Evolutionary conservation across 2,888 invertebrate species (phyloP).

Genomic region (Parnassius glacialis): DNA sequence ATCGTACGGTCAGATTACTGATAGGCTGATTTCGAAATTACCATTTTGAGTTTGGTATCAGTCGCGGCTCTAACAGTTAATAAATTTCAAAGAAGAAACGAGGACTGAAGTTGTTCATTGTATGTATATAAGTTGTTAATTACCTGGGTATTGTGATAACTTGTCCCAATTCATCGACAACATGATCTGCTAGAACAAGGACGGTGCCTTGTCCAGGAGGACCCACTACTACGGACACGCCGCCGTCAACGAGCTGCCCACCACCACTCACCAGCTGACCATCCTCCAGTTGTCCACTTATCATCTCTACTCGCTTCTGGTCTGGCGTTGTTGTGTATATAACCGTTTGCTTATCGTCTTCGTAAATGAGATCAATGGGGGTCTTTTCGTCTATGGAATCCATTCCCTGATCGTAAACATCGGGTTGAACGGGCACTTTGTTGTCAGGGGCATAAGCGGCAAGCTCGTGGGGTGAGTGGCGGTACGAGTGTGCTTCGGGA

Average conservation of each 20-base stretch:
- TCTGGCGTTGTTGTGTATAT: slow-evolving; percentile 90
- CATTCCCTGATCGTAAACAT: slow-evolving; percentile 75
- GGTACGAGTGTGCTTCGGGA: slow-evolving; percentile 82
- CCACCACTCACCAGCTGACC: slow-evolving; percentile 78
- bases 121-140: slow-evolving; percentile 30
- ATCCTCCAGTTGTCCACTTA: slow-evolving; percentile 84
- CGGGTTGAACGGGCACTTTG: slow-evolving; percentile 81
- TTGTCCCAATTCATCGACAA: slow-evolving; percentile 85
- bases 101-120: background rate
- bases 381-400: slow-evolving; percentile 83
- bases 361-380: slow-evolving; percentile 91
- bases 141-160: slow-evolving; percentile 85
- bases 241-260: slow-evolving; percentile 74
- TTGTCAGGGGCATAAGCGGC: slow-evolving; percentile 77
- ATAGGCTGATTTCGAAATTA: slow-evolving; percentile 17
- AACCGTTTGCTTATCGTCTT: slow-evolving; percentile 91
- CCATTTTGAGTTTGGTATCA: slow-evolving; percentile 9
- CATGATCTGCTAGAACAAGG: slow-evolving; percentile 86
- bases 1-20: slow-evolving; percentile 3
- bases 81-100: background rate
- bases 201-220: slow-evolving; percentile 82
- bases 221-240: slow-evolving; percentile 76
- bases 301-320: slow-evolving; percentile 90
- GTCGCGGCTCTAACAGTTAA: background rate
- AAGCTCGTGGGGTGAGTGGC: slow-evolving; percentile 78